Conservation (phyloP, 2,113 vertebrate genomes). For the Myocastor coypus region DNA sequence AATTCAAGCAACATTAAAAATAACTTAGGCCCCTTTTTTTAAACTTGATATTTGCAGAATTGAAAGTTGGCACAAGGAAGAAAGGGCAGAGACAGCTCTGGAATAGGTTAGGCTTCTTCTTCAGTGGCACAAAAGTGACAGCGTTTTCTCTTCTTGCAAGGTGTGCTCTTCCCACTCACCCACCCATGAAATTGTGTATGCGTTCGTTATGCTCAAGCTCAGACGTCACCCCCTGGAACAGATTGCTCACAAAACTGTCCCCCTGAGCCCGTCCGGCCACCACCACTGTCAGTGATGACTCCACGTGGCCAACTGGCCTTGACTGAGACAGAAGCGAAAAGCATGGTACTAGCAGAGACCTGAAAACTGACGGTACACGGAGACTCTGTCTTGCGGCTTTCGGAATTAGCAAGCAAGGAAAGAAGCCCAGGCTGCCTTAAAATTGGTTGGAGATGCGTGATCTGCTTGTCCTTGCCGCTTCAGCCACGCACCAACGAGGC, state of each 20-base stretch:
- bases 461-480: neutral
- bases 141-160: neutral
- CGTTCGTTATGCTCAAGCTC: neutral
- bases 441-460: neutral
- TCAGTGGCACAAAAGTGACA: neutral
- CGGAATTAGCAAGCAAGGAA: neutral
- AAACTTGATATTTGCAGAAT: neutral
- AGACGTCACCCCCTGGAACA: neutral
- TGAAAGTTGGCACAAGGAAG: neutral
- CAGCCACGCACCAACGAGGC: no score
- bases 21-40: neutral
- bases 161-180: neutral
- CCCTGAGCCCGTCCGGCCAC: neutral
- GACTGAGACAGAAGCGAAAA: neutral
- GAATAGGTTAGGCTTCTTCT: neutral
- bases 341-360: neutral
- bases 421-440: neutral
- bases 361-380: neutral
- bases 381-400: conserved; percentile 36
- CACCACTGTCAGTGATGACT: neutral
- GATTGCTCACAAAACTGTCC: neutral
- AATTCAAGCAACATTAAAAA: conserved; percentile 28
- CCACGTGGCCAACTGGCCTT: neutral
- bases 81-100: conserved; percentile 5
- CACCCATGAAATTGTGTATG: neutral